A percentile compares a stretch with the other conserved stretches of the same genome.
Evolutionary conservation across 1,140 invertebrate species (phyloP).

Genomic region (Ceratina calcarata): DNA sequence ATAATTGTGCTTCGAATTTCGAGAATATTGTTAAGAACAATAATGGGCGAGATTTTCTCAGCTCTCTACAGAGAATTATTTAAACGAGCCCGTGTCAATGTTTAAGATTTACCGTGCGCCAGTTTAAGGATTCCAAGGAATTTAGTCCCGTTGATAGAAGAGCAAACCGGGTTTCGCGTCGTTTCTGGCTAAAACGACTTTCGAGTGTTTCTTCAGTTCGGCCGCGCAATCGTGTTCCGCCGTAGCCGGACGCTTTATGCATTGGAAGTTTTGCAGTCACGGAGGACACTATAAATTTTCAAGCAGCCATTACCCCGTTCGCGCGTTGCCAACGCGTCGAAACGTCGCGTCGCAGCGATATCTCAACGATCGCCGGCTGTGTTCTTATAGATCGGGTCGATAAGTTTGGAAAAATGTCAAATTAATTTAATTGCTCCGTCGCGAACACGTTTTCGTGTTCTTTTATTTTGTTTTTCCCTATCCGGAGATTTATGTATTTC

Average conservation of each 20-base stretch:
- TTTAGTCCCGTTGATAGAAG: slow-evolving; percentile 15
- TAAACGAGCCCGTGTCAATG: slow-evolving; percentile 23
- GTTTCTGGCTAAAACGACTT: not conserved
- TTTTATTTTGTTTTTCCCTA: not conserved
- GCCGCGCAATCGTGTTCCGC: not conserved
- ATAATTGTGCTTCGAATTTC: too few relatives aligned
- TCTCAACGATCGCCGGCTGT: not conserved
- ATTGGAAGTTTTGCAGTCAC: not conserved
- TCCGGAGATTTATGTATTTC: slow-evolving; percentile 2
- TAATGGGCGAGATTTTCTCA: not conserved
- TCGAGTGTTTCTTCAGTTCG: slow-evolving; percentile 32
- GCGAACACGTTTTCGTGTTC: not conserved
- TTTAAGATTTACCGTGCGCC: slow-evolving; percentile 24
- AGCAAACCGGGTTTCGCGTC: not conserved
- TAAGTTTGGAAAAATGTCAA: too few relatives aligned
- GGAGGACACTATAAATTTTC: slow-evolving; percentile 14
- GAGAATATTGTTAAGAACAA: not conserved
- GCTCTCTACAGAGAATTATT: not conserved
- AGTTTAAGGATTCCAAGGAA: slow-evolving; percentile 19
- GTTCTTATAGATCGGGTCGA: not conserved
- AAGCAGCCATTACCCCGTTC: not conserved
- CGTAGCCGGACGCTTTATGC: slow-evolving; percentile 10
- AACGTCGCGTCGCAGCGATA: not conserved
- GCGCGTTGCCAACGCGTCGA: not conserved
- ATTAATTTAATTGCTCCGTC: not conserved